These are phyloP conservation scores for Gila robusta DNA, from an alignment of 2,797 vertebrate species.

Conservation along the genomic window DNA sequence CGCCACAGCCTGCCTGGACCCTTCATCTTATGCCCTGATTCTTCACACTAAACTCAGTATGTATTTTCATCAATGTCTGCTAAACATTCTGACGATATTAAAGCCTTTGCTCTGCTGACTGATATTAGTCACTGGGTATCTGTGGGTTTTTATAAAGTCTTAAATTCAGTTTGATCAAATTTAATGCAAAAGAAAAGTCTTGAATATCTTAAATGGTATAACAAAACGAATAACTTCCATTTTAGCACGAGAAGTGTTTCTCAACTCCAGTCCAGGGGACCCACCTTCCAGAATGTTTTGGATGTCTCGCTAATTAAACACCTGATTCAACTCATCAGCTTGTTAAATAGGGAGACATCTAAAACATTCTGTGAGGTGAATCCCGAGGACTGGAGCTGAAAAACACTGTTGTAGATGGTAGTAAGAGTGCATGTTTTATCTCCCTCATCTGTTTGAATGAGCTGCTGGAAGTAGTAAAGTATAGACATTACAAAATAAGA, in stretches of 20 bases:
- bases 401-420: background rate
- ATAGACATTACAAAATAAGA: background rate
- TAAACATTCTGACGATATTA: slow-evolving; percentile 71
- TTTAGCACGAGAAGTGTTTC: background rate
- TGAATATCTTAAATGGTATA: slow-evolving; percentile 4
- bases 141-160: slow-evolving; percentile 12
- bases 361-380: background rate
- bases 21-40: no score
- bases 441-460: background rate
- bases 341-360: background rate
- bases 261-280: background rate
- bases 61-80: no score
- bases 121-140: slow-evolving; percentile 44
- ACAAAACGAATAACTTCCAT: background rate
- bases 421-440: background rate
- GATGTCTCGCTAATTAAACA: background rate
- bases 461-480: background rate
- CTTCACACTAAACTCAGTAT: no score
- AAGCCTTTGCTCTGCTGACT: slow-evolving; percentile 63
- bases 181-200: background rate
- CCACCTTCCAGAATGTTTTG: background rate
- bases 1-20: slow-evolving; percentile 60
- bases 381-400: background rate
- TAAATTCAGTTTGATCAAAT: background rate
- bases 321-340: background rate